A percentile compares a stretch with the other conserved stretches of the same genome.
phyloP scores from a whole-genome alignment of 2,797 vertebrate species.

The Sandelia bainsii region DNA sequence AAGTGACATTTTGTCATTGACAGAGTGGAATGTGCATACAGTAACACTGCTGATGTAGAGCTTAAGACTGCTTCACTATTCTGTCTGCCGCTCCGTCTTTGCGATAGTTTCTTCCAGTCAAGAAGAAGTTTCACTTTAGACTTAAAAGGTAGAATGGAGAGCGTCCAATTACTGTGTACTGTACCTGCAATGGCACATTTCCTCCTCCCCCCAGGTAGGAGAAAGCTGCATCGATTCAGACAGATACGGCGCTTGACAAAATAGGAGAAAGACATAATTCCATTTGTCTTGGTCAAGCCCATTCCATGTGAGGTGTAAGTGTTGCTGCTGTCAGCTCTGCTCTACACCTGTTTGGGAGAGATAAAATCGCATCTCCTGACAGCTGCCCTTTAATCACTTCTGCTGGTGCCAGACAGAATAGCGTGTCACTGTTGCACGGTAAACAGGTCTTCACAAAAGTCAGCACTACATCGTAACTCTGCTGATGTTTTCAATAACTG shows the following conservation, averaged over 20 bases:
- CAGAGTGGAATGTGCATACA: constrained; percentile 26
- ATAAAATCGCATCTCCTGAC: constrained; percentile 81
- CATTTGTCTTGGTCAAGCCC: constrained; percentile 79
- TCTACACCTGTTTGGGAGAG: constrained; percentile 76
- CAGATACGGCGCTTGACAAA: constrained; percentile 76
- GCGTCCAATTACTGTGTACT: constrained; percentile 65
- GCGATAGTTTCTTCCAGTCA: constrained; percentile 34
- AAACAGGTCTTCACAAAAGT: constrained; percentile 40
- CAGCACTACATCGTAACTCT: constrained; percentile 18
- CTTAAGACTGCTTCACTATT: constrained; percentile 54
- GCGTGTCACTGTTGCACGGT: constrained; percentile 40
- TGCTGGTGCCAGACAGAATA: constrained; percentile 53
- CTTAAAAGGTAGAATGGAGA: constrained; percentile 51
- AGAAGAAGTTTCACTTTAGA: constrained; percentile 59
- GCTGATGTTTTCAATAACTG: constrained; percentile 4
- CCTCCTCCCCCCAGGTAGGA: constrained; percentile 31
- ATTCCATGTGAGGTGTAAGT: constrained; percentile 69
- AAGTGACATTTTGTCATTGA: constrained; percentile 68
- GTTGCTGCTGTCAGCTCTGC: constrained; percentile 75
- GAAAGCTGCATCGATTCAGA: constrained; percentile 72
- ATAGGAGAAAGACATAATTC: constrained; percentile 73
- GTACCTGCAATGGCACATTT: constrained; percentile 53
- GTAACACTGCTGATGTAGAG: constrained; percentile 59
- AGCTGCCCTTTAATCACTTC: constrained; percentile 82
- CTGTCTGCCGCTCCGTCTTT: constrained; percentile 43